Base-by-base conservation (phyloP, 2,888 invertebrate genomes). In the Ichneumoninae sp. region DNA sequence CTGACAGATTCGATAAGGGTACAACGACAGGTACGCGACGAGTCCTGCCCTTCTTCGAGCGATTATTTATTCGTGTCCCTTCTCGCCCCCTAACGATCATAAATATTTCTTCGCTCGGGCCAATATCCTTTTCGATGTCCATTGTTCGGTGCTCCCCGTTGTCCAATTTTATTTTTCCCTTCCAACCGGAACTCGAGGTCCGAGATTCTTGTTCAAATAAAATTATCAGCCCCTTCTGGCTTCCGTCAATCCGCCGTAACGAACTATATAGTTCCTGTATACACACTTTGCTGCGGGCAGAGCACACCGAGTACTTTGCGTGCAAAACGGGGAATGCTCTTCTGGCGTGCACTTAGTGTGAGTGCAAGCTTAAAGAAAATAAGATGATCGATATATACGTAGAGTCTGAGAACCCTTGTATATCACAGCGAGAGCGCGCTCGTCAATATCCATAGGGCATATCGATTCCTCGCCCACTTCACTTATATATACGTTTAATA, bases 361-460 rank as follows among this genome's bases (percentile, higher is more conserved):
- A 57, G 72, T 10, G 40, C 54, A 66, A 47, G 68, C 22, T 36
- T 54, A 66, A 47, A 66, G 66, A 75, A 54, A 70, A 74, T 60
- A 79, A 71, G 52, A 52, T 54, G 76, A 68, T 36, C n/a, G 66
- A 76, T 50, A 71, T 60, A 74, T 40, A 66, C 30, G 50, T 16
- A 30, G 60, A 78, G 52, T 57, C 54, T 70, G 33, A 54, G 33
- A 54, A 52, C 71, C 62, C 70, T 79, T 79, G 62, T 60, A 66
- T 60, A 76, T 50, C 71, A 82, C 68, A 33, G 33, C 60, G 50
- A 47, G 44, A 57, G 75, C 76, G 68, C 76, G 69, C 57, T 72
- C 80, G 79, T 85, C 86, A 84, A 85, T 84, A 84, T 82, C 80
- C 66, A 76, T 72, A 82, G 84, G 80, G 80, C 70, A 83, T 86